Conservation (phyloP, 2,888 invertebrate species). For the Gastrophysa polygoni region DNA sequence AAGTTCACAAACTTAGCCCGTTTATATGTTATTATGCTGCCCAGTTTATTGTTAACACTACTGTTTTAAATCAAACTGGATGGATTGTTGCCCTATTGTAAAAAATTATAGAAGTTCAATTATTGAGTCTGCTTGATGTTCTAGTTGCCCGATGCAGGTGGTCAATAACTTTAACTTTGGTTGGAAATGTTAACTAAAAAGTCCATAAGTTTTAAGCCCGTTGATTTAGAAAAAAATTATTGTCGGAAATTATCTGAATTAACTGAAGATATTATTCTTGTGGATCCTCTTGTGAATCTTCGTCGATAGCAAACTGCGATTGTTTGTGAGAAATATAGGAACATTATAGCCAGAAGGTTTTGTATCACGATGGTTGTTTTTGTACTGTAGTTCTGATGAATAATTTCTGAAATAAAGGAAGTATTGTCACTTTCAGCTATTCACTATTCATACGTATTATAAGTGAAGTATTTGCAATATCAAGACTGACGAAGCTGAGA, state of each 20-base stretch:
- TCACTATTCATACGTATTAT: not conserved
- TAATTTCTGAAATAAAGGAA: constrained; percentile 43
- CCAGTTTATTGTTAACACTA: constrained; percentile 44
- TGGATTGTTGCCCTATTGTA: constrained; percentile 45
- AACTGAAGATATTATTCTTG: constrained; percentile 33
- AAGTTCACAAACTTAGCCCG: constrained; percentile 48
- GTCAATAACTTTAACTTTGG: constrained; percentile 48
- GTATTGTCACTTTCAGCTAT: not conserved
- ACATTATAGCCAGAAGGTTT: constrained; percentile 47
- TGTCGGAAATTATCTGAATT: constrained; percentile 31
- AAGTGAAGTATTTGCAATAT: not conserved
- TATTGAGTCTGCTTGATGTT: constrained; percentile 51
- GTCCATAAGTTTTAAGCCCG: constrained; percentile 43
- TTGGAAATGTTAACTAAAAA: constrained; percentile 23
- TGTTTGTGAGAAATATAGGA: constrained; percentile 44
- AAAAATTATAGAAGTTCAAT: constrained; percentile 44
- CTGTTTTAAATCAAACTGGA: constrained; percentile 38
- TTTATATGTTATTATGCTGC: constrained; percentile 46
- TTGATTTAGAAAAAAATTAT: constrained; percentile 35
- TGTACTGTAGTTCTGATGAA: constrained; percentile 54
- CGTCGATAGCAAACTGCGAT: constrained; percentile 54
- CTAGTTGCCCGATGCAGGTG: constrained; percentile 51
- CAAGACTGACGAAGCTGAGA: too few relatives aligned
- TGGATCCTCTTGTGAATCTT: constrained; percentile 44
- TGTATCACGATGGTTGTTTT: constrained; percentile 51